These are phyloP conservation scores for Globodera rostochiensis DNA, from an alignment of 1,140 invertebrate genomes.

Conservation along the genomic window DNA sequence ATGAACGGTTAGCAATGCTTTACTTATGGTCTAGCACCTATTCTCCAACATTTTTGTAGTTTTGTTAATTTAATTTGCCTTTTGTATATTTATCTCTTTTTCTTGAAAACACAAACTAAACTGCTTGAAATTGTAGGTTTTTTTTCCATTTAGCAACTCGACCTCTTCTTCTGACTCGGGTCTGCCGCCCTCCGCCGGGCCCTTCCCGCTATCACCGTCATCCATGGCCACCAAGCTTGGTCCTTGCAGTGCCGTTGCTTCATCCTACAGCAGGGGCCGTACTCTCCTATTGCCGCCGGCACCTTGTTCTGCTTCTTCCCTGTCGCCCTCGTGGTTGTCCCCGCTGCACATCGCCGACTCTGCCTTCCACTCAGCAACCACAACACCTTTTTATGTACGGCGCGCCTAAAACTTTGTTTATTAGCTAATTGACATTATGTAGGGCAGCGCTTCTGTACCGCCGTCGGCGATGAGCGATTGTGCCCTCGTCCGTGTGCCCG, in stretches of 20 bases:
- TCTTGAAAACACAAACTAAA: too few species aligned
- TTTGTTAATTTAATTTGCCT: too few species aligned
- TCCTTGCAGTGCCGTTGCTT: neutral
- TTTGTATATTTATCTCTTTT: too few species aligned
- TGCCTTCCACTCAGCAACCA: constrained; percentile 43
- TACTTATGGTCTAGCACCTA: too few species aligned
- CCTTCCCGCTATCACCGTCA: constrained; percentile 40
- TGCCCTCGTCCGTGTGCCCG: neutral
- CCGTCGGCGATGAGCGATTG: too few species aligned
- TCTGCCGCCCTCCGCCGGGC: constrained; percentile 30
- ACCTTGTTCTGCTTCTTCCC: constrained; percentile 27
- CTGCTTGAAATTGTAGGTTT: too few species aligned
- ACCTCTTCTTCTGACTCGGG: constrained; percentile 49
- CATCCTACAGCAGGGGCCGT: neutral
- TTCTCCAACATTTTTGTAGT: too few species aligned
- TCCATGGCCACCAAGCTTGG: constrained; percentile 11
- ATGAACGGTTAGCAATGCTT: neutral
- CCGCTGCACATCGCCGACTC: constrained; percentile 43
- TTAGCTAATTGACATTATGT: too few species aligned
- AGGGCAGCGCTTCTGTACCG: constrained; percentile 2
- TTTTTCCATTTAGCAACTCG: constrained; percentile 25
- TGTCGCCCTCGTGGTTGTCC: constrained; percentile 45
- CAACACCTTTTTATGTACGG: constrained; percentile 26
- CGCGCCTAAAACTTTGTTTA: too few species aligned
- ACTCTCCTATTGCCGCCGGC: constrained; percentile 3